Evolutionary conservation across 2,113 vertebrate genomes (phyloP).

Genomic region (Chroicocephalus ridibundus): DNA sequence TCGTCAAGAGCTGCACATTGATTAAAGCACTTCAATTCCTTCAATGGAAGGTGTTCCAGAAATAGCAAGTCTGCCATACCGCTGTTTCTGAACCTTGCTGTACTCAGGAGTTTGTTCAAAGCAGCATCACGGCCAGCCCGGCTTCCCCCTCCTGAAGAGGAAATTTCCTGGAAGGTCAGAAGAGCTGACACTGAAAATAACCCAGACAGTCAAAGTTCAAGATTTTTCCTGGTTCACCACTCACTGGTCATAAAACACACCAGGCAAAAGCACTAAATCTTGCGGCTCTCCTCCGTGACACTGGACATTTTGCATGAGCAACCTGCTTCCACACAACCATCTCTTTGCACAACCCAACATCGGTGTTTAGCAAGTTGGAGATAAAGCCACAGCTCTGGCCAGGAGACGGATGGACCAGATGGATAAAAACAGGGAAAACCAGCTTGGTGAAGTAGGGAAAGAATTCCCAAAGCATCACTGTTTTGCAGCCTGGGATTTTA

Average conservation of each 20-base stretch:
- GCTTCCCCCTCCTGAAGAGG: not conserved
- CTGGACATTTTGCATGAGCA: not conserved
- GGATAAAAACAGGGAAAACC: not conserved
- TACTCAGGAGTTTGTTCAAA: not conserved
- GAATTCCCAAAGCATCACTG: not conserved
- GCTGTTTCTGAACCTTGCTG: not conserved
- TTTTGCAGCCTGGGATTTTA: not conserved
- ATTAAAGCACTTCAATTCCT: not conserved
- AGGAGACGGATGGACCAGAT: not conserved
- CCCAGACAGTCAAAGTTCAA: not conserved
- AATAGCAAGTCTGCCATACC: not conserved
- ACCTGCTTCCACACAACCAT: not conserved
- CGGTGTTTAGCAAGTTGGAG: not conserved
- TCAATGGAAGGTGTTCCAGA: not conserved
- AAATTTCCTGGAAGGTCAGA: not conserved
- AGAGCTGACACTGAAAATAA: not conserved
- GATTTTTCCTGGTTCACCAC: not conserved
- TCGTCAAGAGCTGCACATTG: not conserved
- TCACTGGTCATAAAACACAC: not conserved
- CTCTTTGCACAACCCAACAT: not conserved
- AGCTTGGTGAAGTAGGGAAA: not conserved
- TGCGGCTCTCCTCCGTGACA: accelerated
- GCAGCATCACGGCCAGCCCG: not conserved
- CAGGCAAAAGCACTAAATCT: not conserved
- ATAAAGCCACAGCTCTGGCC: not conserved